Evolutionary conservation across 2,888 invertebrate genomes (phyloP).

Genomic region (Pteria penguin): DNA sequence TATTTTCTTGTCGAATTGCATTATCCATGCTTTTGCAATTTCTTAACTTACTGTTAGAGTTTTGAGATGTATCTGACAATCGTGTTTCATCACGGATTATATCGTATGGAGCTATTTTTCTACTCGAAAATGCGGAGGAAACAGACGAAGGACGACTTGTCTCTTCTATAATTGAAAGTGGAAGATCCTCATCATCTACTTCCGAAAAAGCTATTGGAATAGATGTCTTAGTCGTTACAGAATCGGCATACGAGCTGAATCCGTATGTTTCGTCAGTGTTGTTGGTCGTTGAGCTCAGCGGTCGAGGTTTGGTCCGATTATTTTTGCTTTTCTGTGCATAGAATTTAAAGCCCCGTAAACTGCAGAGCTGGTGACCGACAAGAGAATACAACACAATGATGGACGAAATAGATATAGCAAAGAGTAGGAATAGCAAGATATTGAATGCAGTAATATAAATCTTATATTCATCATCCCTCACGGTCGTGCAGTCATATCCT

Average conservation of each 20-base stretch:
- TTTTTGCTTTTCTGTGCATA: constrained; percentile 22
- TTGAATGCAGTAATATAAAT: constrained; percentile 44
- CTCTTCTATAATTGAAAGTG: constrained; percentile 4
- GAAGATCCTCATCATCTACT: constrained; percentile 7
- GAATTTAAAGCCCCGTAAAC: constrained; percentile 47
- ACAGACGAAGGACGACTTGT: constrained; percentile 13
- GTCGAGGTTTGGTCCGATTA: neutral
- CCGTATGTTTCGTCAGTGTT: constrained; percentile 14
- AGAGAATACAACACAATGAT: constrained; percentile 47
- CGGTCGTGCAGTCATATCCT: constrained; percentile 54
- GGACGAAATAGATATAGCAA: constrained; percentile 37
- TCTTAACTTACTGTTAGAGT: neutral
- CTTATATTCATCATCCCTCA: constrained; percentile 36
- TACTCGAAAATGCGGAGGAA: constrained; percentile 4
- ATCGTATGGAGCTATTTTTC: constrained; percentile 15
- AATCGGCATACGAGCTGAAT: constrained; percentile 4
- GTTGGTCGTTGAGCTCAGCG: constrained; percentile 9
- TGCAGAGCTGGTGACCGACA: constrained; percentile 43
- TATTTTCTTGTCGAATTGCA: neutral
- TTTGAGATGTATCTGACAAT: neutral
- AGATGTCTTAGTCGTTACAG: neutral
- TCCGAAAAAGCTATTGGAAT: neutral
- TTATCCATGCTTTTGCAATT: neutral
- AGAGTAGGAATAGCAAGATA: constrained; percentile 38
- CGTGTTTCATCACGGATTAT: neutral